phyloP scores from a whole-genome alignment of 2,888 invertebrate genomes.

The Kuschelorhynchus macadamiae region DNA sequence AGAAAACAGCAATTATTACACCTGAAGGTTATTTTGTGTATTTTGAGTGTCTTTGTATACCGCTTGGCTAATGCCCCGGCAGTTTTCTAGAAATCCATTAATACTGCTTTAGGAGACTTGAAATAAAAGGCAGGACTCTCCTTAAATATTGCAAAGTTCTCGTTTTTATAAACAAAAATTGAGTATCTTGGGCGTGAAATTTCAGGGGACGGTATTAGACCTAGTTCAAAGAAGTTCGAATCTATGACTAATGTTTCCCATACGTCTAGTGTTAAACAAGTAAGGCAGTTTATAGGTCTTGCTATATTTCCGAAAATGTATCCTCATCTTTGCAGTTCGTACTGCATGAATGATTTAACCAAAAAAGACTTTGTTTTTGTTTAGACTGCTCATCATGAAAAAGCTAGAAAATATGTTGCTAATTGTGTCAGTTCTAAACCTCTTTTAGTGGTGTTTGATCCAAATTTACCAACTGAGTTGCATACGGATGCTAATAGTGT shows the following conservation, averaged over 20 bases:
- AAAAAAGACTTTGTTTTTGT: slow-evolving; percentile 28
- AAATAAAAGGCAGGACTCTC: slow-evolving; percentile 30
- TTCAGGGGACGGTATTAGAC: slow-evolving; percentile 54
- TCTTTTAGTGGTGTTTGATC: too few relatives aligned
- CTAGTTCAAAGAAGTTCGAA: slow-evolving; percentile 55
- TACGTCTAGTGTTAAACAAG: slow-evolving; percentile 53
- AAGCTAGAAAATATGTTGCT: slow-evolving; percentile 50
- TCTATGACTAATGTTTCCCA: slow-evolving; percentile 56
- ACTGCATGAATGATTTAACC: slow-evolving; percentile 33
- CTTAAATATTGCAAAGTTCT: slow-evolving; percentile 26
- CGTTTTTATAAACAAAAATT: slow-evolving; percentile 42
- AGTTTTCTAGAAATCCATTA: too few relatives aligned
- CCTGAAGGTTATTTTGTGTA: too few relatives aligned
- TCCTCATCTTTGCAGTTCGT: slow-evolving; percentile 51
- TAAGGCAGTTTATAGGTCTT: slow-evolving; percentile 57
- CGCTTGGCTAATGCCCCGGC: too few relatives aligned
- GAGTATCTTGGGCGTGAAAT: slow-evolving; percentile 60
- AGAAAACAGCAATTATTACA: too few relatives aligned
- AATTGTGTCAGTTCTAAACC: neutral
- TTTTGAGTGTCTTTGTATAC: slow-evolving; percentile 59
- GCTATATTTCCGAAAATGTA: slow-evolving; percentile 56
- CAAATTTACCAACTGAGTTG: too few relatives aligned
- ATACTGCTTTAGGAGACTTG: too few relatives aligned
- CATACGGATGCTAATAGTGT: too few relatives aligned
- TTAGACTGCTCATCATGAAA: slow-evolving; percentile 49